These are phyloP conservation scores for Oscheius sp. DNA, from an alignment of 2,888 invertebrate genomes.

Conservation along the genomic window DNA sequence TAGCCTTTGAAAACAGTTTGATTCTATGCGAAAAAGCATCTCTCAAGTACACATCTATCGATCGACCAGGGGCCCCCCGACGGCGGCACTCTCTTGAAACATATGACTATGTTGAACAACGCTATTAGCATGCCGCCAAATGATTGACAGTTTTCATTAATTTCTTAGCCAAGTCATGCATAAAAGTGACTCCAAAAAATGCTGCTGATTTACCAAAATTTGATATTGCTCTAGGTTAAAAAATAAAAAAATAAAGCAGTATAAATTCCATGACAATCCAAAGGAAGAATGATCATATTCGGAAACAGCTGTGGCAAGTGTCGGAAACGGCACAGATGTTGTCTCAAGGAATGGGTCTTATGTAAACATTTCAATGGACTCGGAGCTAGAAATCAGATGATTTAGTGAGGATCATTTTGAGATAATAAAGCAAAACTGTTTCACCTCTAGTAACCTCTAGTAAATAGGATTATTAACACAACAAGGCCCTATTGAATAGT, in stretches of 20 bases:
- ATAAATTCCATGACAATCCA: background rate
- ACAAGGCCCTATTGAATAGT: too few relatives aligned
- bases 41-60: constrained; percentile 21
- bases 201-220: too few relatives aligned
- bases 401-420: too few relatives aligned
- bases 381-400: background rate
- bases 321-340: constrained; percentile 17
- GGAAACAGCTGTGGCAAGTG: constrained; percentile 7
- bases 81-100: constrained; percentile 14
- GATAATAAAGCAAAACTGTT: too few relatives aligned
- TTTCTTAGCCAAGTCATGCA: too few relatives aligned
- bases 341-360: constrained; percentile 7
- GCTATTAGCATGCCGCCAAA: background rate
- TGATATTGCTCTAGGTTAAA: background rate
- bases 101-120: background rate
- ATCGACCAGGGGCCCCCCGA: background rate
- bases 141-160: too few relatives aligned
- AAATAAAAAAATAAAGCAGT: background rate
- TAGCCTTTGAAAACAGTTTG: too few relatives aligned
- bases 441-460: too few relatives aligned
- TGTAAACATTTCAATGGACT: constrained; percentile 8
- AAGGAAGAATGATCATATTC: background rate
- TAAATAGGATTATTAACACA: too few relatives aligned
- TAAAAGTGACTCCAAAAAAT: too few relatives aligned
- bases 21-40: background rate